These are phyloP conservation scores for Metacarcinus magister DNA, from an alignment of 2,888 invertebrate species.

Conservation along the genomic window DNA sequence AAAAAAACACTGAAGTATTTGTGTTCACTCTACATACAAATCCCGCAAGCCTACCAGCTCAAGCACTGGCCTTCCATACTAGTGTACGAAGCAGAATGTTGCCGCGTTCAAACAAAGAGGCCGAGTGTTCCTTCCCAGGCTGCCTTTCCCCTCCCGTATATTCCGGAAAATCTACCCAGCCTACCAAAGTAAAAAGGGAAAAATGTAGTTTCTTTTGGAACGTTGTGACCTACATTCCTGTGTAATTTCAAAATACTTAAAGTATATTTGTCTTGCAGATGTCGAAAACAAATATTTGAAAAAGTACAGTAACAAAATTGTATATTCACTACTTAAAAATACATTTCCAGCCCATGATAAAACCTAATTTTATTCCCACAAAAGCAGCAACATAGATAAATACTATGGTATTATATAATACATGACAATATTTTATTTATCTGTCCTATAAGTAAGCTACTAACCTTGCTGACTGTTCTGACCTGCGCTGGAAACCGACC, in stretches of 20 bases:
- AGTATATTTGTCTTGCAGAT: background rate
- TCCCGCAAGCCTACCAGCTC: background rate
- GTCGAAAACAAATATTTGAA: background rate
- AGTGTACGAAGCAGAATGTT: conserved; percentile 26
- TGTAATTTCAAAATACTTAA: background rate
- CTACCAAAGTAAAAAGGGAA: background rate
- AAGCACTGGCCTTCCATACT: background rate
- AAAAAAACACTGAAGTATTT: background rate
- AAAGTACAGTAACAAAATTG: no score
- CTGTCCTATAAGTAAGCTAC: no score
- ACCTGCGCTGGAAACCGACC: no score
- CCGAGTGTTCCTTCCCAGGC: background rate
- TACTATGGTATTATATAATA: no score
- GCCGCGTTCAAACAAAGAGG: background rate
- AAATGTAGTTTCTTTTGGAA: background rate
- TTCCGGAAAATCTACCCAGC: background rate
- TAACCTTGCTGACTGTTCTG: no score
- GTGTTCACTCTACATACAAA: background rate
- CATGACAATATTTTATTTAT: no score
- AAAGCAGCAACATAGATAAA: no score
- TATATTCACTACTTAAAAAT: no score
- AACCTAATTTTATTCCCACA: no score
- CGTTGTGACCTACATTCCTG: background rate
- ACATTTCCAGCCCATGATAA: no score
- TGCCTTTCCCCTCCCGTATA: background rate